Percentiles rank a stretch among this genome's conserved stretches.
phyloP scores from a whole-genome alignment of 2,113 vertebrate genomes.

The Peucedramus taeniatus region DNA sequence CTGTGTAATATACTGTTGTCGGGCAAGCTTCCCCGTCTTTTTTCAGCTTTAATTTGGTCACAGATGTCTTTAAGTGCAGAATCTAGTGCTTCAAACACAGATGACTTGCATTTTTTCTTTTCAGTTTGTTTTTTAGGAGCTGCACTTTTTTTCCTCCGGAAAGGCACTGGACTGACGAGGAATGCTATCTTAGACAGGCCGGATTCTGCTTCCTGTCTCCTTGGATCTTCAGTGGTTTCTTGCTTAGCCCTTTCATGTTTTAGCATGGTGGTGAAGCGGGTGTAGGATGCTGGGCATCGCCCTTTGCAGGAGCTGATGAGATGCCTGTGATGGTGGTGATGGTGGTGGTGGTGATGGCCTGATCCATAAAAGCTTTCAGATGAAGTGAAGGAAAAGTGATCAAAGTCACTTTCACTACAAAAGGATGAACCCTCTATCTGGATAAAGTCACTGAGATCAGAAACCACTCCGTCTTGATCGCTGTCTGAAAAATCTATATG shows the following conservation, averaged over 20 bases:
- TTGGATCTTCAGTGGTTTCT: slow-evolving; percentile 74
- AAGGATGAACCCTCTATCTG: slow-evolving; percentile 95
- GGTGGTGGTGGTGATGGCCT: slow-evolving; percentile 83
- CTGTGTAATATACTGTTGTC: slow-evolving; percentile 92
- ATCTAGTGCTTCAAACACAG: slow-evolving; percentile 92
- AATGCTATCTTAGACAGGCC: slow-evolving; percentile 95
- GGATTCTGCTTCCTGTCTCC: slow-evolving; percentile 80
- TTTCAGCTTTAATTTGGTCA: slow-evolving; percentile 93
- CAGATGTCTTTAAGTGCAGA: slow-evolving; percentile 94
- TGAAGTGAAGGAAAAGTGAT: slow-evolving; percentile 92
- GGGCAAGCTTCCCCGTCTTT: slow-evolving; percentile 82
- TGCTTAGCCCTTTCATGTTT: slow-evolving; percentile 91
- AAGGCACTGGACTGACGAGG: slow-evolving; percentile 98
- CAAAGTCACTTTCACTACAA: slow-evolving; percentile 96
- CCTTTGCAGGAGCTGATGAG: slow-evolving; percentile 95
- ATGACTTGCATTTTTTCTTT: slow-evolving; percentile 83
- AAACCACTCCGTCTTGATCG: slow-evolving; percentile 87
- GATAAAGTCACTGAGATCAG: slow-evolving; percentile 90
- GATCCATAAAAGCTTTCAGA: slow-evolving; percentile 91
- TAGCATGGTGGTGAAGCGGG: slow-evolving; percentile 94
- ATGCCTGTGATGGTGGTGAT: slow-evolving; percentile 85
- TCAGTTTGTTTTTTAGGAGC: slow-evolving; percentile 79
- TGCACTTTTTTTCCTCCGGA: slow-evolving; percentile 90
- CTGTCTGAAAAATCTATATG: slow-evolving; percentile 88
- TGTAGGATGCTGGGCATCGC: slow-evolving; percentile 92